Base-by-base conservation (phyloP, 2,888 invertebrate species). In the Xanthia icteritia region DNA sequence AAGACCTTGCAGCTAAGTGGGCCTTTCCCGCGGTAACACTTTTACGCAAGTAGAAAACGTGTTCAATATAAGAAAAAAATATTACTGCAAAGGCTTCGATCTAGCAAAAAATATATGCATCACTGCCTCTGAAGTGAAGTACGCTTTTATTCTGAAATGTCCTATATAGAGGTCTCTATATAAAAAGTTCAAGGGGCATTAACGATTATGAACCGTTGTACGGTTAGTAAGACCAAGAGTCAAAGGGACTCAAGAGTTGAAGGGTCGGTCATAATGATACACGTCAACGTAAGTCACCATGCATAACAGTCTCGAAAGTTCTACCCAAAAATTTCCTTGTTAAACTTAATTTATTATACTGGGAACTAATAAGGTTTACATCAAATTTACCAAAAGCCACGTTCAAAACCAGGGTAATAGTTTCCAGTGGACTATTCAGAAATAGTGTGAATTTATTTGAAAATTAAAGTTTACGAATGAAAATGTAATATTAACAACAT, bases 181-280 rank as follows among this genome's bases (percentile, higher is more conserved):
- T 65, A 23, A 45, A 76, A 83, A 65, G 63, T 73, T 76, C 70
- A 73, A 84, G 64, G n/a, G 42, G 67, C 31, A 68, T 79, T 76
- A 64, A 83, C 54, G 54, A 78, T 82, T 58, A 61, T 69, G 27
- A 27, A 70, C 4, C 51, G 17, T 78, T 66, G 63, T 69, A 61
- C 64, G 23, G 27, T 61, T 73, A 60, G 61, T 54, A 66, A 39
- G 54, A 61, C 48, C 54, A 36, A 31, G 13, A 77, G 36, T 54
- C 13, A 8, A 68, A 56, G 17, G 65, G 65, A 56, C n/a, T n/a
- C n/a, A n/a, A n/a, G n/a, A n/a, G n/a, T n/a, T 39, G 31, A 69
- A 61, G 20, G 60, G 39, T 61, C 61, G 48, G 23, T 31, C 68
- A 73, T 73, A 74, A 73, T 71, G n/a, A 63, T 72, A 66, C 48